Percentiles rank a stretch among this genome's conserved stretches.
phyloP scores from a whole-genome alignment of 1,140 invertebrate species.

The Drosophila persimilis region DNA sequence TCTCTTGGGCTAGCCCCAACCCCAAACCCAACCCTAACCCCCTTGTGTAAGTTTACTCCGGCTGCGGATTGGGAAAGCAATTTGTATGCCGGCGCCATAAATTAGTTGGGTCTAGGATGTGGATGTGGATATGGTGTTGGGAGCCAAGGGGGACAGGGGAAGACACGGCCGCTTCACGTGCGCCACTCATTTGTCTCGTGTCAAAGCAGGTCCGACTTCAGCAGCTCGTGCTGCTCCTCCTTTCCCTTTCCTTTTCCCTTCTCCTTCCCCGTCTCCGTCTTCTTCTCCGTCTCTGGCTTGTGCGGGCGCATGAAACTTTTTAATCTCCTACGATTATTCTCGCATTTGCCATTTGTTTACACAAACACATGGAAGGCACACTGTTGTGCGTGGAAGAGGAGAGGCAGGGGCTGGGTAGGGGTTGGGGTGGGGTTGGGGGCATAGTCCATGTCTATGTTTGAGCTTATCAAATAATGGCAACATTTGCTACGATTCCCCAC shows the following conservation, averaged over 20 bases:
- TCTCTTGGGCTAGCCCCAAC: not conserved
- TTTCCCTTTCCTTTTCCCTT: not conserved
- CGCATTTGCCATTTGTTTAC: conserved; percentile 82
- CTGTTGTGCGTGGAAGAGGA: not conserved
- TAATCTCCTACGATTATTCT: conserved; percentile 83
- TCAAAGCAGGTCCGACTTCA: conserved; percentile 40
- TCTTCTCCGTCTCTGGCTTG: not conserved
- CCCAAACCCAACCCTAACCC: not conserved
- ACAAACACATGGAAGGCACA: conserved; percentile 58
- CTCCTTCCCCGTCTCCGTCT: not conserved
- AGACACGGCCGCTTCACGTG: conserved; percentile 65
- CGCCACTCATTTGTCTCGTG: conserved; percentile 75
- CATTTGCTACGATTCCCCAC: conserved; percentile 74
- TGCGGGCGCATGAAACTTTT: conserved; percentile 76
- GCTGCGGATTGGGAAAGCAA: conserved; percentile 36
- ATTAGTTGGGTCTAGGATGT: conserved; percentile 56
- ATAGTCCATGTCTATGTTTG: conserved; percentile 67
- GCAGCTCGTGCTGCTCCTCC: conserved; percentile 1
- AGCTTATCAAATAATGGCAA: conserved; percentile 82
- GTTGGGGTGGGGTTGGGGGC: not conserved
- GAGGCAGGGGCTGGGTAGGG: not conserved
- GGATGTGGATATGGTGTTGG: not conserved
- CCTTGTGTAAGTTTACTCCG: not conserved
- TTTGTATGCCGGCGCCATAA: conserved; percentile 76
- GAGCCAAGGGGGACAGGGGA: not conserved